Base-by-base conservation (phyloP, 2,888 invertebrate genomes). In the Drosophila yooni region DNA sequence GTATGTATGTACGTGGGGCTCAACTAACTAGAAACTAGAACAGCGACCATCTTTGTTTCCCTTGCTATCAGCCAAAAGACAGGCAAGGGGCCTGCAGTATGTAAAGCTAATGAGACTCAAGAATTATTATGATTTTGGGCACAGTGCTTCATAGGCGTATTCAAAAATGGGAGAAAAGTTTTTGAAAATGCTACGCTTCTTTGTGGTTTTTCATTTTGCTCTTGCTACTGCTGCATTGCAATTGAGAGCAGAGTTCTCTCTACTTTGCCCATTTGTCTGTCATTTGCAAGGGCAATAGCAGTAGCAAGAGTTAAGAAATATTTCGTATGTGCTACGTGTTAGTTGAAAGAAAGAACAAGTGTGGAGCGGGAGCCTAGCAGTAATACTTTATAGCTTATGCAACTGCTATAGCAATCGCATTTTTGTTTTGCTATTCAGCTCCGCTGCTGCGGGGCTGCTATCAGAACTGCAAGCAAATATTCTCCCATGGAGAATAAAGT, bases 11-110 rank as follows among this genome's bases (percentile, higher is more conserved):
- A 18, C 15, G 15, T 29, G 36, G 60, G 53, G 57, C 48, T 33
- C 8, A 36, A 52, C 18, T 34, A 66, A 8, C 29, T 7, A 43
- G 50, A 66, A 69, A 69, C 60, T 66, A 53, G 68, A 68, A 78
- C 62, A 63, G 52, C 46, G 54, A 50, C 64, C 60, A 48, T 51
- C 38, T 50, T 57, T 46, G 34, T 33, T 62, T 43, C 43, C 25
- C 33, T 56, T 66, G 43, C 40, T 33, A 34, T 59, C 29, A 27
- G 15, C 54, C 43, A 56, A 60, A 56, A 50, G 60, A 2, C 18
- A 27, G 11, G 6, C 18, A 13, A 33, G n/a, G 13, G 21, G 36
- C 1, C 6, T 4, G 18, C 36, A 18, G 7, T 18, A 15, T 36
- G 36, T 7, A 36, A 54, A 59, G 29, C 29, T 59, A 54, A n/a